phyloP scores from a whole-genome alignment of 2,888 invertebrate genomes.

The Lasioglossum figueresi region DNA sequence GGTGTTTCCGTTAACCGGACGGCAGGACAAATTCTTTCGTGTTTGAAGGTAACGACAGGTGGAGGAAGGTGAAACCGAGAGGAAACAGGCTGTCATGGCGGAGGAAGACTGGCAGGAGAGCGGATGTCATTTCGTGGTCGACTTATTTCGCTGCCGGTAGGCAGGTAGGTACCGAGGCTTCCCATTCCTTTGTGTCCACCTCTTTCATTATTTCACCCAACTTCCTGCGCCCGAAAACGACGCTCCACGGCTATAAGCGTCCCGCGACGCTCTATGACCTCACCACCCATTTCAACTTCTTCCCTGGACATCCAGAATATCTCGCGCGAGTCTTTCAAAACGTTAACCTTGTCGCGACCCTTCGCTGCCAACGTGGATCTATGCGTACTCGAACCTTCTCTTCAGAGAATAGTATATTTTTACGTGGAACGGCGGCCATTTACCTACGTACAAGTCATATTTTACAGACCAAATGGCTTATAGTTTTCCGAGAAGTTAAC shows the following conservation, averaged over 20 bases:
- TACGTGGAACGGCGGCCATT: too few species aligned
- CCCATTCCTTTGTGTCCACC: constrained; percentile 78
- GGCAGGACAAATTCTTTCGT: constrained; percentile 46
- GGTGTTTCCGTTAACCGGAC: constrained; percentile 18
- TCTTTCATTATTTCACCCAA: constrained; percentile 76
- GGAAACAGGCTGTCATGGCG: constrained; percentile 61
- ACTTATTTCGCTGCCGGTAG: constrained; percentile 77
- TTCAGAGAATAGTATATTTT: not conserved
- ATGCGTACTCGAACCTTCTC: not conserved
- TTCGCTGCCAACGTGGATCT: not conserved
- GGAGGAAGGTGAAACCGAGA: constrained; percentile 66
- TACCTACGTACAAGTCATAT: not conserved
- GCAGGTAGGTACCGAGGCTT: constrained; percentile 62
- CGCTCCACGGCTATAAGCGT: constrained; percentile 15
- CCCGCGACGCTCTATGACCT: constrained; percentile 23
- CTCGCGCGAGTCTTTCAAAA: constrained; percentile 34
- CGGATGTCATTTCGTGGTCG: constrained; percentile 84
- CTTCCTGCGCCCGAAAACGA: constrained; percentile 75
- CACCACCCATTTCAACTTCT: constrained; percentile 3
- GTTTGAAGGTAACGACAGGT: constrained; percentile 67
- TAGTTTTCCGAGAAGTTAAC: not conserved
- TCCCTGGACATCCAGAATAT: not conserved
- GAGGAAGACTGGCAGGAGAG: constrained; percentile 64
- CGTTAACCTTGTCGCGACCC: constrained; percentile 37
- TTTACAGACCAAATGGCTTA: not conserved